A percentile compares a stretch with the other conserved stretches of the same genome.
Conservation (phyloP, 1,140 invertebrate species). For the Tetragnatha versicolor region DNA sequence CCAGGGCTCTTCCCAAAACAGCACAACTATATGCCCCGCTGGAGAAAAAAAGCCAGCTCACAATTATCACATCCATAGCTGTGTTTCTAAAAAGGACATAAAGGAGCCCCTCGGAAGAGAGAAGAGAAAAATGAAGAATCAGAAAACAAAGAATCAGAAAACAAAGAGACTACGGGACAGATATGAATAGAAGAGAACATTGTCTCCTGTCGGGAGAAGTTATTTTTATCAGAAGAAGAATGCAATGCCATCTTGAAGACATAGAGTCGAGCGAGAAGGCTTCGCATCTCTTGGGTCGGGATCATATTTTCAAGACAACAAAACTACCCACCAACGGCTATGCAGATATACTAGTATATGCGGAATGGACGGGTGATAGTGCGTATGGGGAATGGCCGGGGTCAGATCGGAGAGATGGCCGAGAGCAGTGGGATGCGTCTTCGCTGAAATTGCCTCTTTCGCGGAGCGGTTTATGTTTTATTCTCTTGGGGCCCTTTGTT, state of each 20-base stretch:
- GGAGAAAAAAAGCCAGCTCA: constrained; percentile 25
- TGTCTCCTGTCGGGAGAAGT: constrained; percentile 43
- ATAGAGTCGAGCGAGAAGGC: constrained; percentile 6
- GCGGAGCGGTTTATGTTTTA: no score
- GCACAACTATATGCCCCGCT: constrained; percentile 1
- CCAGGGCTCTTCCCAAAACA: constrained; percentile 19
- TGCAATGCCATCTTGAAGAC: constrained; percentile 38
- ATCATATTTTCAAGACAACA: constrained; percentile 32
- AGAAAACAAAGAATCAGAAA: constrained; percentile 31
- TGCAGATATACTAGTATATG: no score
- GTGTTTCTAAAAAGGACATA: constrained; percentile 39
- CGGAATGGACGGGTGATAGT: no score
- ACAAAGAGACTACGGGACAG: constrained; percentile 42
- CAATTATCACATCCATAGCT: constrained; percentile 44
- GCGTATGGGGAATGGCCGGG: no score
- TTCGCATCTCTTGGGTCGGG: constrained; percentile 16
- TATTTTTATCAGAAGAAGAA: constrained; percentile 54
- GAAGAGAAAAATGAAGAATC: constrained; percentile 20
- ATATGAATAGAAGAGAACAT: constrained; percentile 56
- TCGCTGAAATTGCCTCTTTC: no score
- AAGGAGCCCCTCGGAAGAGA: constrained; percentile 4
- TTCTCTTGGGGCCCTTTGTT: no score
- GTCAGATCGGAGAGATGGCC: no score
- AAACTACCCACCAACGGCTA: neutral
- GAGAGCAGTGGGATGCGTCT: no score